These are phyloP conservation scores for Enteromius anoplus DNA, from an alignment of 2,797 vertebrate species.

Conservation along the genomic window DNA sequence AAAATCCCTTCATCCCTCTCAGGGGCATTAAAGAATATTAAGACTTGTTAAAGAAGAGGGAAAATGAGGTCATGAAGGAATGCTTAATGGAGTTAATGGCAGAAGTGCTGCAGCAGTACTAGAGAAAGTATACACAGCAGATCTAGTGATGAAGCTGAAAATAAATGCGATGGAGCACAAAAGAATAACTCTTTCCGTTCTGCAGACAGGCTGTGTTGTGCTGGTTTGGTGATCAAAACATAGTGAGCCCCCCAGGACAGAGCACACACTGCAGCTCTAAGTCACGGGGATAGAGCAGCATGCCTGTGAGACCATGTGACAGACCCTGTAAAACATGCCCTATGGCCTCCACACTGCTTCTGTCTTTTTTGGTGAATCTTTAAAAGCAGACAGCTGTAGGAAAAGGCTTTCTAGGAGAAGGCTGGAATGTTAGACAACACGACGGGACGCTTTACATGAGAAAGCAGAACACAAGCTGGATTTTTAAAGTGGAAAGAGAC, in stretches of 20 bases:
- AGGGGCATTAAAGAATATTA: slow-evolving; percentile 41
- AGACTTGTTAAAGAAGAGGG: slow-evolving; percentile 30
- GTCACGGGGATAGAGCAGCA: slow-evolving; percentile 18
- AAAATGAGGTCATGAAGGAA: slow-evolving; percentile 35
- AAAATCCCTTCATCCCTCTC: slow-evolving; percentile 32
- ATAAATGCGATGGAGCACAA: slow-evolving; percentile 36
- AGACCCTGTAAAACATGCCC: slow-evolving; percentile 32
- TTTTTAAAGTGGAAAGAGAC: slow-evolving; percentile 6
- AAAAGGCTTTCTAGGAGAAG: slow-evolving; percentile 29
- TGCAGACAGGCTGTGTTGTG: neutral
- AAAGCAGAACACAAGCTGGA: slow-evolving; percentile 26
- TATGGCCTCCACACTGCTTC: slow-evolving; percentile 16
- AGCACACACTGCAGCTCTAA: slow-evolving; percentile 28
- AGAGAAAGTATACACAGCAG: slow-evolving; percentile 45
- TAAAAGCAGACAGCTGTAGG: slow-evolving; percentile 14
- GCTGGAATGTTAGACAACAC: slow-evolving; percentile 26
- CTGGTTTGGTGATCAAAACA: slow-evolving; percentile 21
- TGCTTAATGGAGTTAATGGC: slow-evolving; percentile 35
- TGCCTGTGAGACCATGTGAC: slow-evolving; percentile 36
- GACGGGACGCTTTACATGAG: slow-evolving; percentile 15
- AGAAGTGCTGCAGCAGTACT: slow-evolving; percentile 35
- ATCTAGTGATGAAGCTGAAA: slow-evolving; percentile 37
- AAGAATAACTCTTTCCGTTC: slow-evolving; percentile 36
- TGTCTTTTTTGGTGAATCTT: slow-evolving; percentile 1
- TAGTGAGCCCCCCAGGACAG: slow-evolving; percentile 13